Base-by-base conservation (phyloP, 2,888 invertebrate genomes). In the Zele albiditarsus region DNA sequence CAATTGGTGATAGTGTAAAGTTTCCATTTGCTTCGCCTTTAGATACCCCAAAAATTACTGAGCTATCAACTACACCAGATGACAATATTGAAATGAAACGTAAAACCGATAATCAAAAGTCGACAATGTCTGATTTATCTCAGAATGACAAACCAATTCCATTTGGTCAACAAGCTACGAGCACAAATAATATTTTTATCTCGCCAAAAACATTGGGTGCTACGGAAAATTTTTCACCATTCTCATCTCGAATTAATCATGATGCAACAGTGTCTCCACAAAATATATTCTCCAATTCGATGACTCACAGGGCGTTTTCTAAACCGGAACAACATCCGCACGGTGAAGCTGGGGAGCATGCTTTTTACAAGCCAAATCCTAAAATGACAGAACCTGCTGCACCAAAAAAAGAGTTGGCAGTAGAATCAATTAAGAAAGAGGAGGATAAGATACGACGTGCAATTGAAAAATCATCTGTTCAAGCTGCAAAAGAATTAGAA, bases 401-500 rank as follows among this genome's bases (percentile, higher is more conserved):
- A 67, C 53, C 71, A 28, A 74, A 75, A 38, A 60, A 68, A 12
- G 74, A 75, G 62, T 63, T 67, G 14, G 12, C 53, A 58, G 20
- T 67, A 66, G 23, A 71, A 62, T 60, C 78, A 80, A 65, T 3
- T 57, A 10, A 53, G 5, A 28, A 68, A 49, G 16, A 57, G 8
- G 23, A 66, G 2, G 62, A 79, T 25, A 73, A 76, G 68, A 65
- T 70, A 3, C 67, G 75, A 16, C 42, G 74, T 72, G 62, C 77
- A 65, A 78, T 86, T 16, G 82, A 87, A 5, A 68, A 80, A 28
- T 74, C 84, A 62, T 77, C 88, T 0, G 74, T 80, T 0, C 65
- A 83, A 25, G 81, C 86, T 20, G 86, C 82, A 16, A 71, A 81
- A 4, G 77, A 82, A 6, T 57, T 84, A 3, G 80, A 86, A 71